These are phyloP conservation scores for Theocolax elegans DNA, from an alignment of 1,140 invertebrate species.

Conservation along the genomic window DNA sequence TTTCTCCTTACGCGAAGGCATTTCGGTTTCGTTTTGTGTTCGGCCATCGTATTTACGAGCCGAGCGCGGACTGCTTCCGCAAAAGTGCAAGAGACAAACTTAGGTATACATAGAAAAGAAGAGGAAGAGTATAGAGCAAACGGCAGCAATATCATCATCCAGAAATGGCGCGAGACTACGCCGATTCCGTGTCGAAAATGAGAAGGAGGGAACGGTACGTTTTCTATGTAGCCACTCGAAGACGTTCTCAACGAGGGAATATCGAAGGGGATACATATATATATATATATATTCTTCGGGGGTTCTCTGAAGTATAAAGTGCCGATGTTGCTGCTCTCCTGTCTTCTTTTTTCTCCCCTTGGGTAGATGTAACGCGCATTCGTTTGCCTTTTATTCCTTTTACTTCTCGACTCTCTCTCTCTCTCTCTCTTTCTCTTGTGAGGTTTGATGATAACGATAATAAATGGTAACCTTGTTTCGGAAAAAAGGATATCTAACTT, in stretches of 20 bases:
- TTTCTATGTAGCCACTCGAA: too few relatives aligned
- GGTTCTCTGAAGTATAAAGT: neutral
- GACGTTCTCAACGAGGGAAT: too few relatives aligned
- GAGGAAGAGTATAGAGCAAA: too few relatives aligned
- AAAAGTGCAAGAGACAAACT: constrained; percentile 10
- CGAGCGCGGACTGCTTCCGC: neutral
- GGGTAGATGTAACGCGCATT: neutral
- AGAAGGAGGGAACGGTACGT: too few relatives aligned
- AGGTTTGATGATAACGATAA: constrained; percentile 37
- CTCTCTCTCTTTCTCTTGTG: constrained; percentile 8
- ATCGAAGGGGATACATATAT: too few relatives aligned
- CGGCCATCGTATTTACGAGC: constrained; percentile 34
- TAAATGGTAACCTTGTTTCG: constrained; percentile 21
- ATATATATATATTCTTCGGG: too few relatives aligned
- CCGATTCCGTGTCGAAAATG: constrained; percentile 1
- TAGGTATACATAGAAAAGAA: too few relatives aligned
- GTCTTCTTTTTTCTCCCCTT: neutral
- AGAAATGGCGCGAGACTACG: neutral
- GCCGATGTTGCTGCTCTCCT: neutral
- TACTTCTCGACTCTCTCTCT: too few relatives aligned
- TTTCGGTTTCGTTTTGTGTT: too few relatives aligned
- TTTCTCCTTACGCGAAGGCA: too few relatives aligned
- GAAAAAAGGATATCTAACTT: too few relatives aligned
- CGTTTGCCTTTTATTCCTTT: too few relatives aligned
- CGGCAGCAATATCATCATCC: constrained; percentile 16